Conservation (phyloP, 2,888 invertebrate genomes). For the Agrochola litura region DNA sequence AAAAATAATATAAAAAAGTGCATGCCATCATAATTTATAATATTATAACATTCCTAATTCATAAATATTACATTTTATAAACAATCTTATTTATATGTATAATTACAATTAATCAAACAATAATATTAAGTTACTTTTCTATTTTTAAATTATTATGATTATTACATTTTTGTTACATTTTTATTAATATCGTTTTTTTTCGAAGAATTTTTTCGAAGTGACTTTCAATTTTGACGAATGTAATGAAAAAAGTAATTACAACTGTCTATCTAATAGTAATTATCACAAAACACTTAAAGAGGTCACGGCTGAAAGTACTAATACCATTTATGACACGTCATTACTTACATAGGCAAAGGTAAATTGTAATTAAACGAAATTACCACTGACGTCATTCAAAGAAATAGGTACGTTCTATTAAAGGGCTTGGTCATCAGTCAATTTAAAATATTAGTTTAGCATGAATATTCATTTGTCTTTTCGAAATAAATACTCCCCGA, state of each 20-base stretch:
- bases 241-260: not conserved
- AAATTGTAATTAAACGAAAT: conserved; percentile 46
- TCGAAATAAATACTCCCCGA: conserved; percentile 13
- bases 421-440: conserved; percentile 36
- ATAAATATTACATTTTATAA: too few relatives aligned
- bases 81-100: too few relatives aligned
- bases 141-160: too few relatives aligned
- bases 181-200: too few relatives aligned
- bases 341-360: conserved; percentile 34
- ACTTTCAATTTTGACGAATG: not conserved
- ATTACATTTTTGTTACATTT: too few relatives aligned
- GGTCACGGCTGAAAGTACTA: conserved; percentile 27
- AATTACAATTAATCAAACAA: too few relatives aligned
- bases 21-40: too few relatives aligned
- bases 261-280: not conserved
- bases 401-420: conserved; percentile 28
- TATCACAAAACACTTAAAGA: conserved; percentile 10
- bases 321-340: conserved; percentile 34
- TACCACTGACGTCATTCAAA: conserved; percentile 47
- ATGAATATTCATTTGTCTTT: conserved; percentile 32
- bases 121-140: too few relatives aligned
- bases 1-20: too few relatives aligned
- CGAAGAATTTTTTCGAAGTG: not conserved
- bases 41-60: too few relatives aligned
- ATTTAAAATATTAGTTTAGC: conserved; percentile 39